phyloP scores from a whole-genome alignment of 2,797 vertebrate species.

The Halcyon leucocephala region DNA sequence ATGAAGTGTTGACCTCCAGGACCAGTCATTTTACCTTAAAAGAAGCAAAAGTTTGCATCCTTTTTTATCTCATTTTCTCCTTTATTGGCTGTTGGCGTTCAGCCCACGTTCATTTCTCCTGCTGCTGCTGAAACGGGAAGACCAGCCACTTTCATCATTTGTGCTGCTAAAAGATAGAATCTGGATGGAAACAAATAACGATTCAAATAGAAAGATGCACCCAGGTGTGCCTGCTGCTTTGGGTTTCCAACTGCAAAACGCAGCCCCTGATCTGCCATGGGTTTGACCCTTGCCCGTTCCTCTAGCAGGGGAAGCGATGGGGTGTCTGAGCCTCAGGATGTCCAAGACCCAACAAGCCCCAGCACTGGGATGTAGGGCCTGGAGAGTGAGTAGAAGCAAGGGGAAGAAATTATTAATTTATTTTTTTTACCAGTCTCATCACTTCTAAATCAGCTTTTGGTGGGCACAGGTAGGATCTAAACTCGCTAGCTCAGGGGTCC shows the following conservation, averaged over 20 bases:
- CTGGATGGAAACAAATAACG: accelerated
- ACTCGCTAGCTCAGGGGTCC: neutral
- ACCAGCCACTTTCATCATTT: neutral
- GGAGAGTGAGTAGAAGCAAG: neutral
- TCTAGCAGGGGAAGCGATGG: accelerated
- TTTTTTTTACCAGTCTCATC: no score
- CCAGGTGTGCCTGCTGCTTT: accelerated
- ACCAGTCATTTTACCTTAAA: neutral
- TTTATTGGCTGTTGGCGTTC: neutral
- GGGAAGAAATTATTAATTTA: neutral
- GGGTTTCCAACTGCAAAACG: accelerated
- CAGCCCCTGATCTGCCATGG: accelerated
- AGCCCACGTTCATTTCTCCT: neutral
- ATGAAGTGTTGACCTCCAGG: neutral
- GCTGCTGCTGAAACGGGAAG: neutral
- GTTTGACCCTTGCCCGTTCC: accelerated
- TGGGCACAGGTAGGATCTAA: neutral
- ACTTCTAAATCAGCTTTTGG: neutral
- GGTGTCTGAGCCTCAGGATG: accelerated
- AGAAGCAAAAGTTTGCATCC: neutral
- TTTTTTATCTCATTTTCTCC: neutral
- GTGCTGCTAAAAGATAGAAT: accelerated
- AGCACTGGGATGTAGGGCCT: accelerated
- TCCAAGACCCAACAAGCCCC: accelerated
- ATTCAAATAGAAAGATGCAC: accelerated